Evolutionary conservation across 2,888 invertebrate species (phyloP).

Genomic region (Phaedon cochleariae): DNA sequence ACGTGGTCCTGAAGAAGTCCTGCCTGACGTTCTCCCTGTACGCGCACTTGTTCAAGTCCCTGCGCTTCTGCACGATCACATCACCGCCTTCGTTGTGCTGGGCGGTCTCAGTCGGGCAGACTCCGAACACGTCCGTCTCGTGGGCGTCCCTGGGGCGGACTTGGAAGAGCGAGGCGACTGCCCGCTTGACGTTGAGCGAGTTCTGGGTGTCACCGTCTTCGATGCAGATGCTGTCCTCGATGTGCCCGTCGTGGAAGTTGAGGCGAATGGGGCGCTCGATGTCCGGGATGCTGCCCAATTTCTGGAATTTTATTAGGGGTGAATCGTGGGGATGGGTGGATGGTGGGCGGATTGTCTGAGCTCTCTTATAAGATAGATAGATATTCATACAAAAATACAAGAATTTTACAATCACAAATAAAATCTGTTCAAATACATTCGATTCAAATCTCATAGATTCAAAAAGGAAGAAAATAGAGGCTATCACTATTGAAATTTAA

Average conservation of each 20-base stretch:
- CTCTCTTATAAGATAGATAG: too few species aligned
- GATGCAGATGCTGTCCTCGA: slow-evolving; percentile 81
- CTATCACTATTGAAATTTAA: too few species aligned
- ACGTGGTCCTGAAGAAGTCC: slow-evolving; percentile 67
- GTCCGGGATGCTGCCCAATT: slow-evolving; percentile 64
- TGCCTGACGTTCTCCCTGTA: slow-evolving; percentile 73
- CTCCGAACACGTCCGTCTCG: slow-evolving; percentile 80
- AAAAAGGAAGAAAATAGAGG: too few species aligned
- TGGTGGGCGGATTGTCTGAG: too few species aligned
- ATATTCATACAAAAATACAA: too few species aligned
- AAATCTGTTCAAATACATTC: too few species aligned
- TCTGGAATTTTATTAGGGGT: too few species aligned
- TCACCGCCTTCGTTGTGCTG: slow-evolving; percentile 65
- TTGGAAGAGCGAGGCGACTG: slow-evolving; percentile 84
- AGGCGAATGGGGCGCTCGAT: slow-evolving; percentile 81
- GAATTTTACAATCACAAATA: too few species aligned
- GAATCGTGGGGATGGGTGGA: too few species aligned
- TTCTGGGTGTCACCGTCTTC: slow-evolving; percentile 76
- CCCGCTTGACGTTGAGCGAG: slow-evolving; percentile 90
- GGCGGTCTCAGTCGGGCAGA: slow-evolving; percentile 79
- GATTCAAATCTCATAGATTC: too few species aligned
- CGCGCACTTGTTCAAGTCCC: slow-evolving; percentile 77
- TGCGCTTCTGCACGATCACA: slow-evolving; percentile 69
- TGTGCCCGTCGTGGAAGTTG: slow-evolving; percentile 78
- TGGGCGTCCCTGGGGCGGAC: slow-evolving; percentile 57